A percentile compares a stretch with the other conserved stretches of the same genome.
Evolutionary conservation across 2,888 invertebrate genomes (phyloP).

Genomic region (Zaprionus lineosus): DNA sequence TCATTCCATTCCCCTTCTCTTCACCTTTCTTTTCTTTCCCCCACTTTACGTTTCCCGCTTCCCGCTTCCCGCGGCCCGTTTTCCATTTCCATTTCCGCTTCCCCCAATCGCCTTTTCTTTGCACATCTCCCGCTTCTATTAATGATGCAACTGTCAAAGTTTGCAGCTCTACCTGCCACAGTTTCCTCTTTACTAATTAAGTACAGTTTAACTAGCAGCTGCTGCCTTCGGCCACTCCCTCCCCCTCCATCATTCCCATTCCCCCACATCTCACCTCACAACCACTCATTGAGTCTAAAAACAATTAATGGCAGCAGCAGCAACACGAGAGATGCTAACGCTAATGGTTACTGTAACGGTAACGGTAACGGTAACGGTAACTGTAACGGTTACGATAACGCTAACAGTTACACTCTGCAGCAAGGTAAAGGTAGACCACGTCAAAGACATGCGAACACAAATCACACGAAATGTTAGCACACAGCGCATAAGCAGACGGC

Average conservation of each 20-base stretch:
- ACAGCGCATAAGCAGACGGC: not conserved
- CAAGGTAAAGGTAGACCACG: slow-evolving; percentile 8
- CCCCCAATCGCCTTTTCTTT: too few species aligned
- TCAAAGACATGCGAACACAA: slow-evolving; percentile 33
- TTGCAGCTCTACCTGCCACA: slow-evolving; percentile 33
- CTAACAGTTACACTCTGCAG: not conserved
- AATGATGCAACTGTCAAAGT: slow-evolving; percentile 68
- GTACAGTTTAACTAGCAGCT: slow-evolving; percentile 27
- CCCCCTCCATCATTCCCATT: not conserved
- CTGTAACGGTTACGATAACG: not conserved
- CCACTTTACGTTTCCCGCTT: too few species aligned
- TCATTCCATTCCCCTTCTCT: too few species aligned
- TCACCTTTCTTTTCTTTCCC: too few species aligned
- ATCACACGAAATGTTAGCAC: slow-evolving; percentile 27
- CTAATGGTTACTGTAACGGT: slow-evolving; percentile 3
- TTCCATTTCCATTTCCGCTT: too few species aligned
- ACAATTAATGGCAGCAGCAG: slow-evolving; percentile 44
- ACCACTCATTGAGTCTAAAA: too few species aligned
- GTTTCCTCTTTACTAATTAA: slow-evolving; percentile 35
- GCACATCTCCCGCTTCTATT: too few species aligned
- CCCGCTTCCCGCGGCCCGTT: too few species aligned
- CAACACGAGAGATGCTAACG: not conserved
- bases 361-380: slow-evolving; percentile 1
- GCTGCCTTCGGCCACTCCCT: slow-evolving; percentile 11
- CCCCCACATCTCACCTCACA: too few species aligned